Conservation (phyloP, 2,113 vertebrate species). For the Hystrix cristata region DNA sequence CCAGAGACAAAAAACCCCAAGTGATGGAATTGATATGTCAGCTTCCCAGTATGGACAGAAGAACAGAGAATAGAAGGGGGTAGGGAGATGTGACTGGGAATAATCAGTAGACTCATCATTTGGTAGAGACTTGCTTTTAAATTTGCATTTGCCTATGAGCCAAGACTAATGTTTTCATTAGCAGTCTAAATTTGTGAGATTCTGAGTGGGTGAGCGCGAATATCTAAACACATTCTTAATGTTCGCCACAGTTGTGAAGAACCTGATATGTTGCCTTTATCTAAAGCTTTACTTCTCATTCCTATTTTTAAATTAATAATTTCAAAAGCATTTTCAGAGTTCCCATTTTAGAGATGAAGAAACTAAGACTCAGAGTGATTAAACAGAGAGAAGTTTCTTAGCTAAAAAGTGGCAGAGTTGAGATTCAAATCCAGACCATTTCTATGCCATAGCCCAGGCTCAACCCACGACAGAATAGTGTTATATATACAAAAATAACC, state of each 20-base stretch:
- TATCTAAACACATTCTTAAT: not conserved
- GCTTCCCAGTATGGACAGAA: not conserved
- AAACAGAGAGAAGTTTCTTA: not conserved
- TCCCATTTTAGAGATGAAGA: not conserved
- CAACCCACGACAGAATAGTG: not conserved
- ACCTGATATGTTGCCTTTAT: not conserved
- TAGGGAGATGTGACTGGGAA: not conserved
- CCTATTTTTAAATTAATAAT: not conserved
- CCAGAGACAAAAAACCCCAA: not conserved
- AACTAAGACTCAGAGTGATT: not conserved
- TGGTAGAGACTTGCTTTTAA: not conserved
- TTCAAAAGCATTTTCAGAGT: not conserved
- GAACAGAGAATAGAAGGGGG: not conserved
- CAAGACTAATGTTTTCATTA: slow-evolving; percentile 43
- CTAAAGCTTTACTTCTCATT: slow-evolving; percentile 8
- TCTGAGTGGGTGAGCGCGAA: not conserved
- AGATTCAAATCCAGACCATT: not conserved
- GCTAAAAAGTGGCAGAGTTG: not conserved
- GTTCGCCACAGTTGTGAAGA: not conserved
- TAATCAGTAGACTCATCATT: not conserved
- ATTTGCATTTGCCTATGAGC: not conserved
- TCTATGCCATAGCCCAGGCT: not conserved
- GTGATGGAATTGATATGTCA: not conserved
- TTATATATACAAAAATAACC: not conserved
- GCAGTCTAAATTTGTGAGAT: not conserved